These are phyloP conservation scores for Axinella damicornis DNA, from an alignment of 37 sponge, comb jelly and placozoan genomes.

Conservation along the genomic window DNA sequence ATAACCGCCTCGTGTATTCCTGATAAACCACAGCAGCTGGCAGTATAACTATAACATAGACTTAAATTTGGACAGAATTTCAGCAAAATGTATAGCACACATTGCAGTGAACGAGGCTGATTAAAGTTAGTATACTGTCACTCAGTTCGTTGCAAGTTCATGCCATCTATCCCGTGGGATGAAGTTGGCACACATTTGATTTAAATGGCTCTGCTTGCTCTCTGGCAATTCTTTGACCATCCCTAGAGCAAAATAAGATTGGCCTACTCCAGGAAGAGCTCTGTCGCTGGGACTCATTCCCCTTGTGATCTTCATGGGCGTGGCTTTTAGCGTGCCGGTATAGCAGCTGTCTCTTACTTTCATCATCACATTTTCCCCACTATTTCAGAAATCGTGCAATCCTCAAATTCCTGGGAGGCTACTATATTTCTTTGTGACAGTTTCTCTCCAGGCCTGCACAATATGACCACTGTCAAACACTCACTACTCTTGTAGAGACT, in stretches of 20 bases:
- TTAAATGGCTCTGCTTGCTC: constrained; percentile 21
- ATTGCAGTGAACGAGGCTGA: no score
- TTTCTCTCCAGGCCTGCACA: constrained; percentile 22
- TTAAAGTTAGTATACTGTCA: no score
- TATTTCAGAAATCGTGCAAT: constrained; percentile 24
- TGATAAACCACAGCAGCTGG: no score
- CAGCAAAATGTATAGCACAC: no score
- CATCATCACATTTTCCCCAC: constrained; percentile 6
- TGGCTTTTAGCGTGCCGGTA: not conserved
- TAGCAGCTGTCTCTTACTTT: constrained; percentile 40
- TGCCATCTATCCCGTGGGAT: constrained; percentile 42
- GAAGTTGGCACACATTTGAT: constrained; percentile 45
- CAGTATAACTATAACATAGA: no score
- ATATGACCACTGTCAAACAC: constrained; percentile 23
- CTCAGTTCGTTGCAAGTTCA: constrained; percentile 1
- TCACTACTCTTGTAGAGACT: no score
- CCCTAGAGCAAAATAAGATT: constrained; percentile 10
- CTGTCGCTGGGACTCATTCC: not conserved
- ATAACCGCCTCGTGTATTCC: no score
- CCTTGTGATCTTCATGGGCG: not conserved
- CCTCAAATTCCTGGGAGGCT: constrained; percentile 37
- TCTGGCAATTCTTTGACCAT: constrained; percentile 6
- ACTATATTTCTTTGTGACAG: not conserved
- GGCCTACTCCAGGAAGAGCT: constrained; percentile 7
- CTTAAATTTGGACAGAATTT: no score